Conservation (phyloP, 2,888 invertebrate species). For the Papilio gigon region DNA sequence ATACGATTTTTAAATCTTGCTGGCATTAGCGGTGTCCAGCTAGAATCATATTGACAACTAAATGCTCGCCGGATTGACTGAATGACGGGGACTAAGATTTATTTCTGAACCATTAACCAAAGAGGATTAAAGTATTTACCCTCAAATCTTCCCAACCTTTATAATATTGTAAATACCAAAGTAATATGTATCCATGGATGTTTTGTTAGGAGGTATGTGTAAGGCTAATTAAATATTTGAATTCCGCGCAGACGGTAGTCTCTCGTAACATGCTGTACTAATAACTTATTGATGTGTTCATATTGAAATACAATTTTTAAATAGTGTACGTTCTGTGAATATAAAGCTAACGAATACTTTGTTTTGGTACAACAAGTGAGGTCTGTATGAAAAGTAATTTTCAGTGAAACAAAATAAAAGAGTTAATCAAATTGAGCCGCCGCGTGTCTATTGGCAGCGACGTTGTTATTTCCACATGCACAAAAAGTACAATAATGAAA, state of each 20-base stretch:
- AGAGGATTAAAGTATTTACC: background rate
- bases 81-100: background rate
- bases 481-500: conserved; percentile 55
- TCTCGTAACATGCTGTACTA: background rate
- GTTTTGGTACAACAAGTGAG: background rate
- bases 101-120: background rate
- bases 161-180: too few relatives aligned
- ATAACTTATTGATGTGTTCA: background rate
- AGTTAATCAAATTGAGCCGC: conserved; percentile 56
- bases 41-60: background rate
- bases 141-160: too few relatives aligned
- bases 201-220: too few relatives aligned
- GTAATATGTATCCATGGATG: too few relatives aligned
- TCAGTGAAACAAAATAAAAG: conserved; percentile 39
- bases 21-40: background rate
- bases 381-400: conserved; percentile 27
- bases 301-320: background rate
- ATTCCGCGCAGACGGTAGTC: too few relatives aligned
- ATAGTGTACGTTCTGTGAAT: background rate
- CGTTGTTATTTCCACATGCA: conserved; percentile 54
- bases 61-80: background rate
- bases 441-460: conserved; percentile 51
- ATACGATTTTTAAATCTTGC: background rate
- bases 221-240: too few relatives aligned
- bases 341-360: background rate